These are phyloP conservation scores for Drosophila baimaii DNA, from an alignment of 1,140 invertebrate genomes.

Conservation along the genomic window DNA sequence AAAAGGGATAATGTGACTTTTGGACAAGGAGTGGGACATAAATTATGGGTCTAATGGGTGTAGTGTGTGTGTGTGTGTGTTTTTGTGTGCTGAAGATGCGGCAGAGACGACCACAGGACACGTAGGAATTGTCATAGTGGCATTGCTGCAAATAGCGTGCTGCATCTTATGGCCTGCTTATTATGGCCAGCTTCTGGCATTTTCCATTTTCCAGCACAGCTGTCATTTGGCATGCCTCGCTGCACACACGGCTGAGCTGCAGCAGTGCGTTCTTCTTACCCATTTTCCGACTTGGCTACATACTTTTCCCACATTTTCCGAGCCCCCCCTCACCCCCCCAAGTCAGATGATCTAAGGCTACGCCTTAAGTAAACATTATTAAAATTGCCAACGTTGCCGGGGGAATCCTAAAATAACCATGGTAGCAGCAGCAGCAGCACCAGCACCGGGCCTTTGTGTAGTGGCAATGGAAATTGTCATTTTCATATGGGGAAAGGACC, in stretches of 20 bases:
- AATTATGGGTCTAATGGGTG: constrained; percentile 51
- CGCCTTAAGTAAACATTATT: constrained; percentile 82
- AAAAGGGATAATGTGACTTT: constrained; percentile 69
- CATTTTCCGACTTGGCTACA: constrained; percentile 19
- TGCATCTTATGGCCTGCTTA: constrained; percentile 60
- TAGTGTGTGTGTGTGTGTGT: too few relatives aligned
- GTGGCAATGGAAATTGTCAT: constrained; percentile 77
- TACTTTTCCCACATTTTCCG: constrained; percentile 14
- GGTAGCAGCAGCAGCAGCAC: constrained; percentile 30
- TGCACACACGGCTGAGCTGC: constrained; percentile 52
- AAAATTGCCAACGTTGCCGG: constrained; percentile 75
- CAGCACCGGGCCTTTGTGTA: constrained; percentile 50
- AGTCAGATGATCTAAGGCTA: constrained; percentile 46
- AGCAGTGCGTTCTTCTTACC: constrained; percentile 5
- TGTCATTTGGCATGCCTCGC: constrained; percentile 66
- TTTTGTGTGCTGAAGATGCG: not conserved
- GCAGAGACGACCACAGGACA: constrained; percentile 19
- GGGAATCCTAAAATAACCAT: constrained; percentile 78
- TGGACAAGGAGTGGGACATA: constrained; percentile 23
- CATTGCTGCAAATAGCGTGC: constrained; percentile 41
- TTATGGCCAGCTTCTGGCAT: constrained; percentile 57
- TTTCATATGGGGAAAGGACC: constrained; percentile 59
- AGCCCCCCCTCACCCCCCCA: not conserved
- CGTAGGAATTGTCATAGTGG: constrained; percentile 53
- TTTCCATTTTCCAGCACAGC: constrained; percentile 42